These are phyloP conservation scores for Lochmaea capreae DNA, from an alignment of 2,888 invertebrate species.

Conservation along the genomic window DNA sequence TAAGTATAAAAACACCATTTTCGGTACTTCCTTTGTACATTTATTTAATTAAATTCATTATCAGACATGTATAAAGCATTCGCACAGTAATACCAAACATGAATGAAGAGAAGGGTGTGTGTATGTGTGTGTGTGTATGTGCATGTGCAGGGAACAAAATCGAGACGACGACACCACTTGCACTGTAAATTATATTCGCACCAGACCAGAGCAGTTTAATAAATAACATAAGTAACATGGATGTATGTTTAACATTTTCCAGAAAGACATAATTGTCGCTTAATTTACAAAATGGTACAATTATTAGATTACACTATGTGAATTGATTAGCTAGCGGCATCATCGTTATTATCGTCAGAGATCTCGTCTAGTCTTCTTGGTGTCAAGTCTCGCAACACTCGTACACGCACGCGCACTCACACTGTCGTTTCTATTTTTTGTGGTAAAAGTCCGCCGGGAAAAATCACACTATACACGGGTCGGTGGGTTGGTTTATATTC, in stretches of 20 bases:
- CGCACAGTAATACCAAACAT: conserved; percentile 69
- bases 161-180: conserved; percentile 44
- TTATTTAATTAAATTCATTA: conserved; percentile 67
- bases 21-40: conserved; percentile 69
- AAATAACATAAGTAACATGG: conserved; percentile 66
- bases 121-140: conserved; percentile 51
- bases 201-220: conserved; percentile 59
- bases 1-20: conserved; percentile 67
- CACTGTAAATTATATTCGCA: conserved; percentile 41
- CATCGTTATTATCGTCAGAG: conserved; percentile 46
- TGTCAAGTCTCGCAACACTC: conserved; percentile 50
- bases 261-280: conserved; percentile 64
- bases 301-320: conserved; percentile 64
- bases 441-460: conserved; percentile 49
- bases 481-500: conserved; percentile 6
- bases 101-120: conserved; percentile 64
- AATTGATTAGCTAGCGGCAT: conserved; percentile 60
- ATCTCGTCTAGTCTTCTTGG: conserved; percentile 56
- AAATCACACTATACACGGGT: conserved; percentile 61
- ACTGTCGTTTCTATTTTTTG: conserved; percentile 47
- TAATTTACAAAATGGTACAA: conserved; percentile 68
- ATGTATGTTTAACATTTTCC: conserved; percentile 67
- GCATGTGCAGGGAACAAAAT: conserved; percentile 60
- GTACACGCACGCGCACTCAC: conserved; percentile 50
- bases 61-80: conserved; percentile 70